phyloP scores from a whole-genome alignment of 37 sponge, comb jelly and placozoan species.

The Aphrocallistes beatrix region DNA sequence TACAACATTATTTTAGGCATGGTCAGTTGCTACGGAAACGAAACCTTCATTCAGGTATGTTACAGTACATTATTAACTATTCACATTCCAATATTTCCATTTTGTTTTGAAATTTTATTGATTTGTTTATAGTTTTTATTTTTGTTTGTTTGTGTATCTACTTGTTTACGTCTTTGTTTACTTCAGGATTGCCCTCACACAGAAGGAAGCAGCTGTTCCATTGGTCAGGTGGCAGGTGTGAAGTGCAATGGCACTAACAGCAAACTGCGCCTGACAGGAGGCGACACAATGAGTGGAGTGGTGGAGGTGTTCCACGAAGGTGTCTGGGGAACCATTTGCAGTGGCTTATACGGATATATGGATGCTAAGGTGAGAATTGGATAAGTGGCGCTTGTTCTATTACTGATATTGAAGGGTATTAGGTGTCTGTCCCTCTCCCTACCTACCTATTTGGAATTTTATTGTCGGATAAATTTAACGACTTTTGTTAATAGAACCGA shows the following conservation, averaged over 20 bases:
- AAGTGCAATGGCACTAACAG: neutral
- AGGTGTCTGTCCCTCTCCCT: too few relatives aligned
- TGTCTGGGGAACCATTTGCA: neutral
- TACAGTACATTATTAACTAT: neutral
- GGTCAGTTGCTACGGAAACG: neutral
- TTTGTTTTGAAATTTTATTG: too few relatives aligned
- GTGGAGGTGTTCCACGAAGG: neutral
- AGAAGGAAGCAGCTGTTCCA: neutral
- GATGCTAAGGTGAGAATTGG: conserved; percentile 14
- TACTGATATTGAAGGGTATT: too few relatives aligned
- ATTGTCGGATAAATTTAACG: too few relatives aligned
- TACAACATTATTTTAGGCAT: neutral
- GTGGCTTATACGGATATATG: neutral
- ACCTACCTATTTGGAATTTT: too few relatives aligned
- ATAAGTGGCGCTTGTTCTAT: too few relatives aligned
- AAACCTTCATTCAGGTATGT: conserved; percentile 12
- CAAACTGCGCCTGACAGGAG: neutral
- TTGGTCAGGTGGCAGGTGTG: neutral
- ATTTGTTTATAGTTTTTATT: too few relatives aligned
- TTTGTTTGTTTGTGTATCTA: too few relatives aligned
- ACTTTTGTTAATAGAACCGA: too few relatives aligned
- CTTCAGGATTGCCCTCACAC: too few relatives aligned
- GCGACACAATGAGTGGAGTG: neutral
- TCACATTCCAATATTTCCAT: too few relatives aligned
- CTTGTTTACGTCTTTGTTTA: too few relatives aligned